Conservation (phyloP, 2,113 vertebrate genomes). For the Murina feae region DNA sequence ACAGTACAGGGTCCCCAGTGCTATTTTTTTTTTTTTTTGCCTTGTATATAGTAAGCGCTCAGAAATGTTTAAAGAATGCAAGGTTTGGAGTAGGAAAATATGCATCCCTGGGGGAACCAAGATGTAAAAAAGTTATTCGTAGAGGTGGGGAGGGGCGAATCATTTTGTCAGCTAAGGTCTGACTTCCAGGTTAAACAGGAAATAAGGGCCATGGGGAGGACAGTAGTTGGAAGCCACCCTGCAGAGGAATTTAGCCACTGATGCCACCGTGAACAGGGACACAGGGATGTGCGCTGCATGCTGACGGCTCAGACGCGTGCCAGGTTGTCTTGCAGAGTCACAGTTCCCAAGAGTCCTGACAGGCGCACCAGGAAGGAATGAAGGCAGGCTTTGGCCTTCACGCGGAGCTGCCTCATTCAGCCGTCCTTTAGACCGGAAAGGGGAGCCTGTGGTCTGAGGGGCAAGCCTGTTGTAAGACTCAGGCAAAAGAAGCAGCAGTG, state of each 20-base stretch:
- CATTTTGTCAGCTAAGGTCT: not conserved
- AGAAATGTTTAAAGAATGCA: not conserved
- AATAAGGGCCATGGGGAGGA: not conserved
- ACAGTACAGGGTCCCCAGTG: accelerated
- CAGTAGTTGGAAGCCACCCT: not conserved
- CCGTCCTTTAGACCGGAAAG: not conserved
- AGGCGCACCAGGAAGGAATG: not conserved
- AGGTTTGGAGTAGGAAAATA: not conserved
- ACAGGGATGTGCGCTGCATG: accelerated
- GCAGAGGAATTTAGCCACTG: not conserved
- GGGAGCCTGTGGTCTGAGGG: not conserved
- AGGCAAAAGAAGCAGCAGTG: no score
- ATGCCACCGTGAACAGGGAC: accelerated
- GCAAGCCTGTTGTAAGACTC: no score
- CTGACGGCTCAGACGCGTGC: not conserved
- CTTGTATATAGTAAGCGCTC: not conserved
- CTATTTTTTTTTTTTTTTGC: not conserved
- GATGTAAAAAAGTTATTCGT: not conserved
- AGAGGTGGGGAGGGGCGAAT: not conserved
- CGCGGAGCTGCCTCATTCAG: not conserved
- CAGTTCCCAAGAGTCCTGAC: not conserved
- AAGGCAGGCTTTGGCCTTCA: not conserved
- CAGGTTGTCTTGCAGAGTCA: not conserved
- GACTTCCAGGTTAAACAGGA: not conserved
- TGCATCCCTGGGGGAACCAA: not conserved